Evolutionary conservation across 2,888 invertebrate species (phyloP), one percentile per base, ranked within the genome.

Genomic region (Lasioglossum zephyrum): DNA sequence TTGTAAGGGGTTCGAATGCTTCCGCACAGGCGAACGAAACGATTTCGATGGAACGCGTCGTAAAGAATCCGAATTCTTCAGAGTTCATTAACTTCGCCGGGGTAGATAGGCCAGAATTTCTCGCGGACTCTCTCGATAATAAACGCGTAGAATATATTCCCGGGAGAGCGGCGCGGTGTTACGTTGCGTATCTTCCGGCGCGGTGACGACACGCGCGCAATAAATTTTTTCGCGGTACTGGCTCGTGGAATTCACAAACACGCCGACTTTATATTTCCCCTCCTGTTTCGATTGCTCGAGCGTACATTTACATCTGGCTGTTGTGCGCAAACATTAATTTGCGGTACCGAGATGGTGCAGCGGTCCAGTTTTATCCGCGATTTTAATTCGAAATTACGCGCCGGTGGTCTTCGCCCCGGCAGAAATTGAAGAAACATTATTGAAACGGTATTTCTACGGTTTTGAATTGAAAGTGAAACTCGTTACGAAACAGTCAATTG

Each of bases 81-180:
- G 63, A 85, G 85, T 86, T 86, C 85, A 75, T 86, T 86, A 86
- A 86, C 81, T 86, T 57, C 53, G 47, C n/a, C 39, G 13, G 5
- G 57, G 57, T 41, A 60, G 85, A 85, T 86, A 81, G 85, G 31
- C 57, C 53, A 26, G 80, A 86, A 78, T 72, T 81, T 85, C 77
- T 76, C 76, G 36, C 47, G 26, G 11, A n/a, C 53, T 73, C 39
- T 69, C 39, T 69, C 39, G 74, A 80, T 80, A 84, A 81, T 84
- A 84, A 79, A 79, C 79, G 73, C 44, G 36, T 31, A 49, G 83
- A 77, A 76, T 72, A 76, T 53, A 57, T 73, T 69, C 76, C 69
- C 57, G 39, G 39, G 13, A 2, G 36, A 36, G 63, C 49, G 57
- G 8, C 8, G n/a, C n/a, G 63, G 39, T 39, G 39, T 39, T 39